Evolutionary conservation across 2,797 vertebrate species (phyloP).

Genomic region (Phrynocephalus vlangalii): DNA sequence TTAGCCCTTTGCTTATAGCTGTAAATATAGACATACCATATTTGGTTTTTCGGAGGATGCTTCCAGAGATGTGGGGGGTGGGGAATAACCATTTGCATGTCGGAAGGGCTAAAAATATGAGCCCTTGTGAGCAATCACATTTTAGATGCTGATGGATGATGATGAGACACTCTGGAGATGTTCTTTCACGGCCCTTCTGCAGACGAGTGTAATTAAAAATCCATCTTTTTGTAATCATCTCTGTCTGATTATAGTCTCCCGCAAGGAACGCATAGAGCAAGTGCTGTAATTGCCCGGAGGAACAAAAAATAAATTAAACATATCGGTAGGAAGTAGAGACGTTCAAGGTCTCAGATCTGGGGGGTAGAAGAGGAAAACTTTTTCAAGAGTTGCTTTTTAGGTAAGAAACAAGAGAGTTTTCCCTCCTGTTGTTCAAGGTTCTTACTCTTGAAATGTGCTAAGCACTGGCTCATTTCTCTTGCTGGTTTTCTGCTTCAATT

Average conservation of each 20-base stretch:
- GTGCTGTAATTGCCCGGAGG: background rate
- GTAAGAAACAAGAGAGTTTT: no score
- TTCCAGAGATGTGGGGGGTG: background rate
- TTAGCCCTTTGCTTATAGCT: background rate
- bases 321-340: background rate
- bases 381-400: slow-evolving; percentile 1
- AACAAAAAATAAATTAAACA: background rate
- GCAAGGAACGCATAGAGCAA: background rate
- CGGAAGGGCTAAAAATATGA: slow-evolving; percentile 11
- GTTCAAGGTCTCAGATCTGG: background rate
- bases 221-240: background rate
- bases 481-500: no score
- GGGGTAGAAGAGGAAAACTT: background rate
- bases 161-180: background rate
- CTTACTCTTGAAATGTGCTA: no score
- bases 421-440: background rate
- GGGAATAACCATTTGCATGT: background rate
- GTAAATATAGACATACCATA: no score
- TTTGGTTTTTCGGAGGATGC: background rate
- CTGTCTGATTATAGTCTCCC: slow-evolving; percentile 14
- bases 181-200: background rate
- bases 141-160: background rate
- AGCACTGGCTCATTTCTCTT: no score
- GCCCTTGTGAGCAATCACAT: background rate
- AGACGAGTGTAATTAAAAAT: slow-evolving; percentile 19